phyloP scores from a whole-genome alignment of 1,140 invertebrate genomes.

The Tribolium castaneum region DNA sequence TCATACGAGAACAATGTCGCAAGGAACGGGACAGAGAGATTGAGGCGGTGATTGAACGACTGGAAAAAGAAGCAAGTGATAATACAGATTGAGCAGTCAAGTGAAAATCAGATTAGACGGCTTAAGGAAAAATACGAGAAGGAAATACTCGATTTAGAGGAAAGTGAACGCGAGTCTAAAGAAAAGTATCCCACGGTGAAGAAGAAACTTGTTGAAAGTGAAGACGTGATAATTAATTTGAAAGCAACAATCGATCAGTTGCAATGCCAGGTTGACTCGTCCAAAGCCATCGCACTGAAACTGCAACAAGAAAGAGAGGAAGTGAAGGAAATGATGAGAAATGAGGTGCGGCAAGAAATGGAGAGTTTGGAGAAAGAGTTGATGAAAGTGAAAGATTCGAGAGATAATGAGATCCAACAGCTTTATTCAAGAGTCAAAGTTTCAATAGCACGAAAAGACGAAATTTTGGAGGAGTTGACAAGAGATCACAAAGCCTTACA shows the following conservation, averaged over 20 bases:
- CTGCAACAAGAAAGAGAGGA: slow-evolving; percentile 66
- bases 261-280: neutral
- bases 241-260: slow-evolving; percentile 65
- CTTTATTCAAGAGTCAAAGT: slow-evolving; percentile 77
- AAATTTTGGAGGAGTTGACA: slow-evolving; percentile 75
- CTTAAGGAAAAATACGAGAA: slow-evolving; percentile 79
- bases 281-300: slow-evolving; percentile 61
- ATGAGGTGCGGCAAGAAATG: slow-evolving; percentile 65
- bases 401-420: slow-evolving; percentile 66
- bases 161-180: slow-evolving; percentile 69
- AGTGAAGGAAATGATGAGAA: slow-evolving; percentile 65
- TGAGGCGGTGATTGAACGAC: slow-evolving; percentile 71
- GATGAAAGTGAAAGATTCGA: slow-evolving; percentile 63
- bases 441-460: slow-evolving; percentile 80
- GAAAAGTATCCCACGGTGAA: slow-evolving; percentile 70
- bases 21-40: slow-evolving; percentile 75
- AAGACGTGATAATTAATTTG: slow-evolving; percentile 69
- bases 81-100: slow-evolving; percentile 67
- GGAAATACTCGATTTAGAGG: slow-evolving; percentile 74
- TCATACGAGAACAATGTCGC: slow-evolving; percentile 70
- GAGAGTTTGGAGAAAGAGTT: slow-evolving; percentile 64
- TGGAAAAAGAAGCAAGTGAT: slow-evolving; percentile 71
- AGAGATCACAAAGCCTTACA: slow-evolving; percentile 75
- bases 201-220: slow-evolving; percentile 68
- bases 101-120: slow-evolving; percentile 72